Evolutionary conservation across 2,888 invertebrate genomes (phyloP), one percentile per base, ranked within the genome.

Genomic region (Aleiodes leptofemur): DNA sequence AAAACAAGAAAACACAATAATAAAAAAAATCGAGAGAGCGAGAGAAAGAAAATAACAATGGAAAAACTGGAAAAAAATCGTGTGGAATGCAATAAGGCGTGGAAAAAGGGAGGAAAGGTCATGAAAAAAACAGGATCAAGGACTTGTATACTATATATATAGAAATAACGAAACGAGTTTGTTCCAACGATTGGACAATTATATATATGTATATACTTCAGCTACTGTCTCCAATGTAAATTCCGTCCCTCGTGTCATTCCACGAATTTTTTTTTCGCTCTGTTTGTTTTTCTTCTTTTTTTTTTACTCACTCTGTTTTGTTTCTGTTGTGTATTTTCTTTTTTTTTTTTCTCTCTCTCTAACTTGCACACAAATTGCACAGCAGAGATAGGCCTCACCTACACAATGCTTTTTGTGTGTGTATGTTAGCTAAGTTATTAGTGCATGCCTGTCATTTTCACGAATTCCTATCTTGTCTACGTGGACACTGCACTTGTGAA

Each of bases 391-490:
- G 64, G 64, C 43, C 64, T 48, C 48, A 64, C 48, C 14, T 74
- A 76, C 78, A 77, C 77, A 16, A 43, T 64, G 48, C 64, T 64
- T 64, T 64, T 43, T 77, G 76, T 76, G 76, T 75, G 72, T 13
- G 4, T 76, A 73, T 34, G 34, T 34, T 43, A 59, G 56, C 64
- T 76, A 79, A 80, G 78, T 80, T 80, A 77, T 81, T 79, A 80
- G 70, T 78, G 78, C 77, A 76, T 78, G 80, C 80, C 80, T 78
- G 79, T 79, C 78, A 79, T 77, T 79, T 78, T 75, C 68, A 68
- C 68, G 51, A 68, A 68, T 51, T 13, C 48, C 34, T 38, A 34
- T 16, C 23, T 16, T 13, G 31, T 23, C 29, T 13, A 23, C 29
- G 68, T 68, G 51, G 68, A 68, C 68, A 68, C 14, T 53, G 51